A percentile compares a stretch with the other conserved stretches of the same genome.
These are phyloP conservation scores for Grapholita molesta DNA, from an alignment of 1,140 invertebrate species.

Conservation along the genomic window DNA sequence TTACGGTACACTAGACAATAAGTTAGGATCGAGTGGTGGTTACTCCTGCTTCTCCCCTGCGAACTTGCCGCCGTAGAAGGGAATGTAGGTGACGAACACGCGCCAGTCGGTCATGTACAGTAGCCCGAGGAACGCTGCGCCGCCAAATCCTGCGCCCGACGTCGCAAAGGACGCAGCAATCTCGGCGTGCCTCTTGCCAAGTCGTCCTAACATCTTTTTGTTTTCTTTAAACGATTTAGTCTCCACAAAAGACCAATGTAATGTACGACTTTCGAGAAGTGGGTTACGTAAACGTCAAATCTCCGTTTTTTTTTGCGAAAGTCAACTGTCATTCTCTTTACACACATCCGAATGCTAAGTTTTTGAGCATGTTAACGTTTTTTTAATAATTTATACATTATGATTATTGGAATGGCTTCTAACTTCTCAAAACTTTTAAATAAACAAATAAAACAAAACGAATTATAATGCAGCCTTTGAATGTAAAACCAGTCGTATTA, in stretches of 20 bases:
- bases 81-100: constrained; percentile 83
- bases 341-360: not conserved
- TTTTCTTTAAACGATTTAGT: constrained; percentile 22
- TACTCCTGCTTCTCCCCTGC: constrained; percentile 63
- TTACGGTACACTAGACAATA: constrained; percentile 3
- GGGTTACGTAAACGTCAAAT: constrained; percentile 17
- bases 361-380: not conserved
- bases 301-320: not conserved
- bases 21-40: not conserved
- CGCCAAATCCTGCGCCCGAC: constrained; percentile 81
- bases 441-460: too few species aligned
- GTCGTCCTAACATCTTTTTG: constrained; percentile 44
- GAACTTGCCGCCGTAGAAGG: constrained; percentile 87
- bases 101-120: constrained; percentile 90
- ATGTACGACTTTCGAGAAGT: not conserved
- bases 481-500: too few species aligned
- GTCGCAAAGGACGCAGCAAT: constrained; percentile 56
- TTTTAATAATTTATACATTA: not conserved
- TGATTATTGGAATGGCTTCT: too few species aligned
- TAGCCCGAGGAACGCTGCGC: constrained; percentile 75
- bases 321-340: not conserved
- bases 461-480: not conserved
- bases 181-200: constrained; percentile 60
- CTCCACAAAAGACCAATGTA: too few species aligned
- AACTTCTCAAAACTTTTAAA: too few species aligned